A percentile compares a stretch with the other conserved stretches of the same genome.
These are phyloP conservation scores for Orcinus orca DNA, from an alignment of 2,113 vertebrate species.

Conservation along the genomic window DNA sequence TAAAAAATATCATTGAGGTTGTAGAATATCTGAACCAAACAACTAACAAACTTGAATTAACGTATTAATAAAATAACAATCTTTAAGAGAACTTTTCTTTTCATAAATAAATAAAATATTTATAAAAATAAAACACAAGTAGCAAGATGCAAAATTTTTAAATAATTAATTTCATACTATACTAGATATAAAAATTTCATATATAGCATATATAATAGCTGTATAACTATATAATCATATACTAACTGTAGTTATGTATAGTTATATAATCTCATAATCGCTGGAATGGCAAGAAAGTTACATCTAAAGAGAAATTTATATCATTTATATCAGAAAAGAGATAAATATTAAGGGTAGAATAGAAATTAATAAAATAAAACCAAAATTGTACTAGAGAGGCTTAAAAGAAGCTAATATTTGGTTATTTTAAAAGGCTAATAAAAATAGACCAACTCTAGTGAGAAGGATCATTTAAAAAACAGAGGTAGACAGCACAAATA, in stretches of 20 bases:
- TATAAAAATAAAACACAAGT: background rate
- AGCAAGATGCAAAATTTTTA: background rate
- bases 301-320: background rate
- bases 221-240: background rate
- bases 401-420: background rate
- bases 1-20: background rate
- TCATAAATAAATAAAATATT: background rate
- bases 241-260: background rate
- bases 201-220: background rate
- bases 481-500: background rate
- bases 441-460: background rate
- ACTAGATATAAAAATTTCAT: background rate
- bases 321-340: background rate
- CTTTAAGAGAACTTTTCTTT: background rate
- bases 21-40: background rate
- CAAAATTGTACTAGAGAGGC: background rate
- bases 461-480: background rate
- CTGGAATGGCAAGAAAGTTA: background rate
- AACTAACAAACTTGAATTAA: background rate
- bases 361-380: background rate
- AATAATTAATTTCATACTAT: background rate
- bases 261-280: background rate
- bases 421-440: background rate
- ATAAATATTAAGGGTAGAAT: background rate
- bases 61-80: background rate